Base-by-base conservation (phyloP, 2,888 invertebrate species). In the Ochropleura plecta region DNA sequence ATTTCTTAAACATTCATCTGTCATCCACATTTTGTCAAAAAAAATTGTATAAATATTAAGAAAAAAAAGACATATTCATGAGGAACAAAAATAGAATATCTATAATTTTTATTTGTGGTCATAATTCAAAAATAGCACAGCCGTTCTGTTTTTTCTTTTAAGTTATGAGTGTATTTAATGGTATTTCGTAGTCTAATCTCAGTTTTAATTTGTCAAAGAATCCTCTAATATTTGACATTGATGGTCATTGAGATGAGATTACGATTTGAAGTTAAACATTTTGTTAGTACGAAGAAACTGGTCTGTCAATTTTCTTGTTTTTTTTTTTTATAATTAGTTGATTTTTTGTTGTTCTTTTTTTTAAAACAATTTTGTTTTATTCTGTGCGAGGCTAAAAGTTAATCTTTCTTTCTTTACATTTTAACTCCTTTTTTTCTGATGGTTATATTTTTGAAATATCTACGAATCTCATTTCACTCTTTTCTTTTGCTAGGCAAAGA, bases 1-100 rank as follows among this genome's bases (percentile, higher is more conserved):
- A 82, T 82, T 73, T 70, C 68, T 65, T 67, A 81, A 63, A 49
- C 57, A 60, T 84, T 55, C 73, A 85, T 82, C 51, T 85, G 85
- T 82, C 82, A 81, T 82, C 46, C 62, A 66, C 73, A 85, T 73
- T 48, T 71, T 82, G 70, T 68, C 77, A 76, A 81, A 53, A 66
- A 70, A 70, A 69, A 73, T 69, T 53, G n/a, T 18, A 62, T 62
- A 63, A 66, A 76, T 81, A 2, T 30, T 30, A 30, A 30, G 30
- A 30, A 30, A 30, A 30, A 30, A 30, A 30, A 30, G 3, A n/a
- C n/a, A 18, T 44, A 66, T 53, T 30, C 40, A 51, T 51, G 16
- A 16, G 16, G 49, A 42, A 62, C 14, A 9, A 46, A 78, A 55
- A 64, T 20, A 60, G 51, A 67, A 70, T 53, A 4, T 10, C 30